Conservation (phyloP, 2,113 vertebrate species). For the Illadopsis cleaveri region DNA sequence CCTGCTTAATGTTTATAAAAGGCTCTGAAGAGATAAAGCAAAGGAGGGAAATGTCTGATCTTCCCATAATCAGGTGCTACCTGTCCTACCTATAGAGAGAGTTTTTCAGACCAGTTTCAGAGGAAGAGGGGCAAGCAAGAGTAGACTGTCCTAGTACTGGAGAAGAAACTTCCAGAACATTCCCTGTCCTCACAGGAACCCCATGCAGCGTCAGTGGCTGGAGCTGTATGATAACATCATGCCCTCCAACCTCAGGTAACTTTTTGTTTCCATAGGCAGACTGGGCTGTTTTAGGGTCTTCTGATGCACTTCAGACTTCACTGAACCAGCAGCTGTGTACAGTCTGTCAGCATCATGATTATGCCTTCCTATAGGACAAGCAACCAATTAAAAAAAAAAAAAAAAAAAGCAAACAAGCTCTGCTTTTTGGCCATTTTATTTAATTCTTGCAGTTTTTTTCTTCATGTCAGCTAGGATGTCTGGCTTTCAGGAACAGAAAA, state of each 20-base stretch:
- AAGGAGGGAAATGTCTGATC: background rate
- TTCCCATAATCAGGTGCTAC: background rate
- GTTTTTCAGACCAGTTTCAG: background rate
- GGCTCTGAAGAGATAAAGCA: background rate
- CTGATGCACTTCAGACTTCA: background rate
- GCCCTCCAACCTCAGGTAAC: background rate
- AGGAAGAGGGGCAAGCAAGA: background rate
- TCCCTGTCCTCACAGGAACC: background rate
- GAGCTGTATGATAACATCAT: background rate
- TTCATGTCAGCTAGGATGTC: background rate
- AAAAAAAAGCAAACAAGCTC: background rate
- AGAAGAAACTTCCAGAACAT: background rate
- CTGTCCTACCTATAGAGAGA: background rate
- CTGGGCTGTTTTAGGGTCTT: background rate
- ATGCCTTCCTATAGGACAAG: background rate
- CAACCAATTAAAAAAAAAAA: background rate
- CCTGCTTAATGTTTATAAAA: background rate
- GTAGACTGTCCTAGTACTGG: background rate
- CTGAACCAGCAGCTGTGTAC: background rate
- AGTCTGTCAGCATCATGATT: accelerated
- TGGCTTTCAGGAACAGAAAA: background rate
- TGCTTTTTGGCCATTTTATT: background rate
- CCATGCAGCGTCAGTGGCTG: accelerated
- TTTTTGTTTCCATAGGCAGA: background rate
- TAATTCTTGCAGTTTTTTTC: background rate